A percentile compares a stretch with the other conserved stretches of the same genome.
These are phyloP conservation scores for Pristis pectinata DNA, from an alignment of 2,797 vertebrate species.

Conservation along the genomic window DNA sequence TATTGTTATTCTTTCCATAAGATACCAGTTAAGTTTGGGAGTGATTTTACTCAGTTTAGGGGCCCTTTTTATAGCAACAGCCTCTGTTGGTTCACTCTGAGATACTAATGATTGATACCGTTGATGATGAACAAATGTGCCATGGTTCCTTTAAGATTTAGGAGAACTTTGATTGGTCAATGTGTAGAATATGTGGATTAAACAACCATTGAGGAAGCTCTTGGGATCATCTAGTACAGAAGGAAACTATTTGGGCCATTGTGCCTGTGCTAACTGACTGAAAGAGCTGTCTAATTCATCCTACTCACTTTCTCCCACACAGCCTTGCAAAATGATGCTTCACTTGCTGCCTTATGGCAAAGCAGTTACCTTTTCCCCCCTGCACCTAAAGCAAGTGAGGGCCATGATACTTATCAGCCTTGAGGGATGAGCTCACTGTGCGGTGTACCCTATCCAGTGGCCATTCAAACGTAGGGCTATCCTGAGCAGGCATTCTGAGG, in stretches of 20 bases:
- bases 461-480: too few species aligned
- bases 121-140: constrained; percentile 7
- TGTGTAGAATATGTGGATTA: background rate
- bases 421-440: too few species aligned
- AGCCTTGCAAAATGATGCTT: background rate
- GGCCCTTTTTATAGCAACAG: background rate
- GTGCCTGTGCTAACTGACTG: background rate
- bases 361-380: too few species aligned
- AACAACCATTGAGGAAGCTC: background rate
- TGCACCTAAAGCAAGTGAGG: too few species aligned
- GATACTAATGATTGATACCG: background rate
- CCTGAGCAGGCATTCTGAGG: too few species aligned
- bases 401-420: too few species aligned
- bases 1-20: background rate
- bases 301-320: background rate
- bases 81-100: background rate
- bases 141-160: background rate
- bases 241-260: background rate
- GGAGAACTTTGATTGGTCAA: background rate
- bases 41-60: background rate
- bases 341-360: too few species aligned
- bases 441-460: too few species aligned
- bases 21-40: background rate
- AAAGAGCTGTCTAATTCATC: background rate
- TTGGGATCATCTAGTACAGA: background rate